Base-by-base conservation (phyloP, 1,140 invertebrate genomes). In the Wasmannia auropunctata region DNA sequence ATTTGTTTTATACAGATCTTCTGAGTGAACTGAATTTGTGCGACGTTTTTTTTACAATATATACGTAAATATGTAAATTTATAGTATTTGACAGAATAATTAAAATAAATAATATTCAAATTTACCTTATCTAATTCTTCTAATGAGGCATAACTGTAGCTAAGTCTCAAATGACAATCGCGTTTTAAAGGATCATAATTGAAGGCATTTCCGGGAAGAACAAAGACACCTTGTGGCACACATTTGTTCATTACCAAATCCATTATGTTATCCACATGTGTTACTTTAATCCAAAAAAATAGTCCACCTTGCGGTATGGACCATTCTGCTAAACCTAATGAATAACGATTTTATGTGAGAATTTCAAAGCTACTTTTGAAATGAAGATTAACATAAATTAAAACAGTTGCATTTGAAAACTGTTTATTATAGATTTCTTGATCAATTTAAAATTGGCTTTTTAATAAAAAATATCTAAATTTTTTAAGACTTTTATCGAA, bases 231-330 rank as follows among this genome's bases (percentile, higher is more conserved):
- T 56, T 95, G 94, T 0, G 92, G 84, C 19, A 95, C 49, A 34
- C 95, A 96, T 86, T 95, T 93, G 31, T 96, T 90, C 88, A 94
- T 93, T 2, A 96, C 95, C 85, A 97, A 93, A 65, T 95, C 90
- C 65, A 92, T 92, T 37, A 95, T 95, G 89, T 96, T 95, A 10
- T 94, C 81, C 0, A 96, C 62, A 28, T 87, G 91, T 14, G 91
- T 93, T 11, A 96, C 89, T 92, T 95, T 96, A 14, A 97, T 86
- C 96, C 96, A 97, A 14, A 96, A 76, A 89, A 96, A 97, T 95
- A 97, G 96, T 22, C 96, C 96, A 63, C 95, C 96, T n/a, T 94
- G 88, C 1, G 96, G 96, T 22, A 94, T 92, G 62, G 93, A 86
- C 96, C 96, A 97, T 89, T 96, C 96, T 11, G 95, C 96, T 19